Percentiles rank a stretch among this genome's conserved stretches.
Evolutionary conservation across 2,797 vertebrate genomes (phyloP).

Genomic region (Artibeus lituratus): DNA sequence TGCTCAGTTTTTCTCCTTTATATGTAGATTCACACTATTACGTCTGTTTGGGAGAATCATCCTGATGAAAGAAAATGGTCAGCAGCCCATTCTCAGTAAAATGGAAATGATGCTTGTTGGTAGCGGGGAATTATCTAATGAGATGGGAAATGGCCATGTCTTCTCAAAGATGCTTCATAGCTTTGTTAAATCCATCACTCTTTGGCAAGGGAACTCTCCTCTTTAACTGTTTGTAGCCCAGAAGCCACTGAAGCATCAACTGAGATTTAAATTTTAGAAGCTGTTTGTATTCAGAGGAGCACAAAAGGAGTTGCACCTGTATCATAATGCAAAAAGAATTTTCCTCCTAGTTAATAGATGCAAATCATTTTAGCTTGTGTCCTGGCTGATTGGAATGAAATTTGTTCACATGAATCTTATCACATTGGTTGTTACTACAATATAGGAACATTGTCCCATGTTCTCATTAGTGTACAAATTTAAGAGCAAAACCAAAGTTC

Average conservation of each 20-base stretch:
- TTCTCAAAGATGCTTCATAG: slow-evolving; percentile 32
- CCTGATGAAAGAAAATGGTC: slow-evolving; percentile 8
- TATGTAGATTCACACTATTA: background rate
- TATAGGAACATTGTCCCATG: background rate
- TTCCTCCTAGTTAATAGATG: slow-evolving; percentile 33
- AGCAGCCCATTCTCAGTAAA: background rate
- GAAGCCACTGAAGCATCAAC: slow-evolving; percentile 8
- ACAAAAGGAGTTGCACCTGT: slow-evolving; percentile 41
- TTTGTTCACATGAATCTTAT: background rate
- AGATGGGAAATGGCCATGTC: slow-evolving; percentile 25
- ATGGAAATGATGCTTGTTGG: slow-evolving; percentile 5
- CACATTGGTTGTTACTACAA: background rate
- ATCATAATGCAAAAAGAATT: background rate
- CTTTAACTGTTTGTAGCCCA: slow-evolving; percentile 35
- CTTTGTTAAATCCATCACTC: background rate
- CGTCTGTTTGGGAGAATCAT: background rate
- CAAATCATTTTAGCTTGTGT: slow-evolving; percentile 32
- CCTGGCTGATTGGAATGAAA: background rate
- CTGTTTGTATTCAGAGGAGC: slow-evolving; percentile 18
- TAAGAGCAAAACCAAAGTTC: background rate
- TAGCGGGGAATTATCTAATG: slow-evolving; percentile 34
- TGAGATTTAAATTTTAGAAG: slow-evolving; percentile 57
- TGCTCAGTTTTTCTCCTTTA: background rate
- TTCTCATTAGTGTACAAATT: background rate
- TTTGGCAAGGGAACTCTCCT: slow-evolving; percentile 29